Base-by-base conservation (phyloP, 2,113 vertebrate genomes). In the Megalops atlanticus region DNA sequence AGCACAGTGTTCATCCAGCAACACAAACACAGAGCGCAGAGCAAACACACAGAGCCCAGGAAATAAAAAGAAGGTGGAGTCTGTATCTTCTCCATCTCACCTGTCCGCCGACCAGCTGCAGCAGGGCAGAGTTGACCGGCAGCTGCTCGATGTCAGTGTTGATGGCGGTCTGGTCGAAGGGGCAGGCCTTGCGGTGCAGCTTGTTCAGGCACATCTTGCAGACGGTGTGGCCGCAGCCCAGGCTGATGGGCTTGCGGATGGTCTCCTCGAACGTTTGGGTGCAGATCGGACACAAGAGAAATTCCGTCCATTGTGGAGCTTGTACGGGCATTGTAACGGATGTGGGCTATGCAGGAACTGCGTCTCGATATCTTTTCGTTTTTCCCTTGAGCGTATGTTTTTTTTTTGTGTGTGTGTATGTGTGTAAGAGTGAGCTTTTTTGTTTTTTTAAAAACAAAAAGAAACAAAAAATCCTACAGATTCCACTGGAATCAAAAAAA, bases 141-240 rank as follows among this genome's bases (percentile, higher is more conserved):
- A 99, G 95, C 90, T 97, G 96, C 85, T 99, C 98, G 47, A 99
- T 99, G 92, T 99, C 97, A 4, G 97, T 99, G 85, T 95, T 98
- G 92, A 99, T 99, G 94, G 96, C 96, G 82, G 98, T 99, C 96
- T 99, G 98, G 94, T 99, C 98, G 84, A 99, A 99, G 58, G 98
- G 98, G 90, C 98, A 99, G 86, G 97, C 97, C 94, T 99, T 99
- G 74, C 98, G 96, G 89, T 99, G 97, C 89, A 99, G 95, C 93
- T 99, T 99, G 93, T 98, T 99, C 91, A 99, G 96, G 94, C 98
- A 99, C 97, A 99, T 99, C 94, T 98, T 99, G 94, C 98, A 99
- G 92, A 99, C 97, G 36, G 98, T 99, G 90, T 99, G 98, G 88
- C 98, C 97, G 16, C 98, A 99, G 74, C 98, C 98, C 91, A 99